Percentiles rank a stretch among this genome's conserved stretches.
Evolutionary conservation across 2,888 invertebrate genomes (phyloP).

Genomic region (Tridacna crocea): DNA sequence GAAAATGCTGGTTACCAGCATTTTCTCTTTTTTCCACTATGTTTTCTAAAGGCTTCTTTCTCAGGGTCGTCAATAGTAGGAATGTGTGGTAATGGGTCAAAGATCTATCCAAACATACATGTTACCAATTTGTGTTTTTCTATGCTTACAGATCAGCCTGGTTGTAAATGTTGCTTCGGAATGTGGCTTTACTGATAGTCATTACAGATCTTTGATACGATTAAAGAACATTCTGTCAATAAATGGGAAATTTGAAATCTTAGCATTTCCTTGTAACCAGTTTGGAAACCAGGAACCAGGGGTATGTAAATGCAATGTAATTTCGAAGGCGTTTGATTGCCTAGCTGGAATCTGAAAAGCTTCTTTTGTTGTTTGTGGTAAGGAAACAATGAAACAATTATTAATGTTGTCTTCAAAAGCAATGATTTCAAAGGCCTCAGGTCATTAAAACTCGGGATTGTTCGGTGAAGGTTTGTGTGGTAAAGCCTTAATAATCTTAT

Average conservation of each 20-base stretch:
- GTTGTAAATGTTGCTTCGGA: constrained; percentile 86
- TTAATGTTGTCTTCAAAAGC: no score
- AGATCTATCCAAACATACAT: background rate
- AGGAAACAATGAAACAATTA: no score
- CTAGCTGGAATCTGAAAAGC: no score
- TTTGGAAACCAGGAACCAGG: constrained; percentile 86
- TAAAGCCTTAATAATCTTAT: no score
- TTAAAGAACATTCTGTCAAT: constrained; percentile 83
- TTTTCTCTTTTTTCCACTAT: constrained; percentile 1
- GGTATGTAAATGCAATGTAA: constrained; percentile 59
- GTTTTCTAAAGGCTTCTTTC: background rate
- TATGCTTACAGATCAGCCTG: constrained; percentile 80
- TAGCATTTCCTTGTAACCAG: constrained; percentile 86
- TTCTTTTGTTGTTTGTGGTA: no score
- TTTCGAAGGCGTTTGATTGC: background rate
- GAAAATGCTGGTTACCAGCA: no score
- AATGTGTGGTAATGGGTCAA: no score
- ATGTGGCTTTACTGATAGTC: constrained; percentile 85
- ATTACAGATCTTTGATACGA: constrained; percentile 84
- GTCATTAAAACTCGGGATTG: no score
- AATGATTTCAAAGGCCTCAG: no score
- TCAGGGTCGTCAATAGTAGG: background rate
- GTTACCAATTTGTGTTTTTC: no score
- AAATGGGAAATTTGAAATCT: constrained; percentile 82
- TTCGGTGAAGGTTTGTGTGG: no score